phyloP scores from a whole-genome alignment of 2,797 vertebrate genomes.

The Antennarius maculatus region DNA sequence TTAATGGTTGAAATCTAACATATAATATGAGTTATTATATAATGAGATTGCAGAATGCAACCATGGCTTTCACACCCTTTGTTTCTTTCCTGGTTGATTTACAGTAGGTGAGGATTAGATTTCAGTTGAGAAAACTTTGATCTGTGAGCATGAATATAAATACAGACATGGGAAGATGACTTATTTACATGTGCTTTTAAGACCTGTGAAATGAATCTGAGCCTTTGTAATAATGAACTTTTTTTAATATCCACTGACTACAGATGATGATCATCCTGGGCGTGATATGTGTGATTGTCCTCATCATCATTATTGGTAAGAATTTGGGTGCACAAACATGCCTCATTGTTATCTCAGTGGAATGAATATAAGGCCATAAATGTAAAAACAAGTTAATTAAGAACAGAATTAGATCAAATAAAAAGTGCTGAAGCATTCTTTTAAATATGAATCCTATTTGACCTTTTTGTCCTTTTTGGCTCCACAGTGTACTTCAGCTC shows the following conservation, averaged over 20 bases:
- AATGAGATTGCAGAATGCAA: neutral
- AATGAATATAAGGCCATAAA: neutral
- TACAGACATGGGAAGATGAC: neutral
- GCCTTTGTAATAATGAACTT: conserved; percentile 12
- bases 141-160: neutral
- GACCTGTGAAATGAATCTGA: neutral
- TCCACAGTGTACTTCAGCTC: conserved; percentile 87
- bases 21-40: too few species aligned
- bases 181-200: neutral
- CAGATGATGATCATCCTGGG: conserved; percentile 89
- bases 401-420: too few species aligned
- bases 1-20: neutral
- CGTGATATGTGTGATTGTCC: conserved; percentile 87
- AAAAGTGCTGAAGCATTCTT: neutral
- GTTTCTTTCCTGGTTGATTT: neutral
- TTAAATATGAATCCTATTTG: neutral
- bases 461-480: conserved; percentile 19
- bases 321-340: neutral
- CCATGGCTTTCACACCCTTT: too few species aligned
- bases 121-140: neutral
- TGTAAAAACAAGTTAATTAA: too few species aligned
- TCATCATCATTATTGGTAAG: conserved; percentile 88
- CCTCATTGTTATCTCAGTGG: neutral
- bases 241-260: conserved; percentile 21
- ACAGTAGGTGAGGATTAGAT: neutral